Base-by-base conservation (phyloP, 2,797 vertebrate genomes). In the Salmo trutta region DNA sequence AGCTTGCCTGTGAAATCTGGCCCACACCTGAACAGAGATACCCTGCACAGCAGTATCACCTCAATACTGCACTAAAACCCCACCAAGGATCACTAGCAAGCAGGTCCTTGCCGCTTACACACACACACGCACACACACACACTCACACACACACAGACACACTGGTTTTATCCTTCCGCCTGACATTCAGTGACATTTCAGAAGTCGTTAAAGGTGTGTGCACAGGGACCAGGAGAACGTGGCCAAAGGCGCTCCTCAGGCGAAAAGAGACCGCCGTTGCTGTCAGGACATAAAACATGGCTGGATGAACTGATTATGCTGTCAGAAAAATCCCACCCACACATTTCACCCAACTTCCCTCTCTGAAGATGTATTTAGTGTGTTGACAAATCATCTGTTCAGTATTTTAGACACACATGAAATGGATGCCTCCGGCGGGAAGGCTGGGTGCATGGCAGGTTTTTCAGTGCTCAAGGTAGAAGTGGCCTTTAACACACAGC, bases 131-230 rank as follows among this genome's bases (percentile, higher is more conserved):
- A 41, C 41, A 8, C 8, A 41, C 41, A 2, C 41, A 2, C 41
- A 47, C 41, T 5, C n/a, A 3, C 7, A 21, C 59, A 62, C 59
- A 24, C 21, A 24, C 59, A 90, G 88, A 87, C 89, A 90, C 86
- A 89, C 86, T 83, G 86, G 90, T 92, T 93, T 93, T 91, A 92
- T 92, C 88, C 90, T 90, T 86, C 85, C 83, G 74, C 76, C 87
- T 94, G 94, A 94, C 93, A 94, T 94, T 95, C 90, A 92, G 90
- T 94, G 94, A 94, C 94, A 95, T 94, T 95, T 95, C 94, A 93
- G 91, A 94, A 94, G 91, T 91, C 89, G 91, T 95, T 95, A 94
- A 94, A 93, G 90, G 90, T 93, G 90, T 90, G 89, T 93, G 89
- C 82, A 54, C 85, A 85, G 86, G 84, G 83, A 88, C 85, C 68